phyloP scores from a whole-genome alignment of 2,888 invertebrate genomes.

The Eristalis arbustorum region DNA sequence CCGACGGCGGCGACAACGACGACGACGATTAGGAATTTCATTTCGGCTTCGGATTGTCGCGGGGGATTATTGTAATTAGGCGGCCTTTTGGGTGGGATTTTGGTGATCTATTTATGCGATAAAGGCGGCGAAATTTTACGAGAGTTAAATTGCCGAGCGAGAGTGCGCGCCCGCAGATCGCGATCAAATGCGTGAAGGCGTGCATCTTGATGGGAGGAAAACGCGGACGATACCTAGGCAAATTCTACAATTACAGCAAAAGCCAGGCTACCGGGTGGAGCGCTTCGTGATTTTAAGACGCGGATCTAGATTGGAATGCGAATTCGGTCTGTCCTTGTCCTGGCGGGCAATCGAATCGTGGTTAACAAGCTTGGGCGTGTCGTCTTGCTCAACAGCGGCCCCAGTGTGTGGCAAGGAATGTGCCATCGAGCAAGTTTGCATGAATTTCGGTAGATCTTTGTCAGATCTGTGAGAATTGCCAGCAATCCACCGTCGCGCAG shows the following conservation, averaged over 20 bases:
- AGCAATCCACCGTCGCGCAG: background rate
- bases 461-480: background rate
- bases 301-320: constrained; percentile 22
- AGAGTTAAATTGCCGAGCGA: constrained; percentile 24
- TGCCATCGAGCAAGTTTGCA: background rate
- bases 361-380: background rate
- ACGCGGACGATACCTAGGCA: constrained; percentile 26
- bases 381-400: background rate
- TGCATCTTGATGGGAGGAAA: constrained; percentile 68
- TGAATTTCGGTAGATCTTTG: background rate
- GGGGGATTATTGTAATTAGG: constrained; percentile 68
- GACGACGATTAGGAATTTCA: constrained; percentile 55
- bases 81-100: constrained; percentile 66
- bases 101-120: constrained; percentile 64
- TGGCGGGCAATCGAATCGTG: background rate
- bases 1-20: constrained; percentile 12
- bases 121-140: constrained; percentile 51
- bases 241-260: constrained; percentile 35
- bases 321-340: background rate
- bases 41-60: constrained; percentile 36
- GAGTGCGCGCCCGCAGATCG: constrained; percentile 28
- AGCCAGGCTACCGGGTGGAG: background rate
- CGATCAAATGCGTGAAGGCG: constrained; percentile 69
- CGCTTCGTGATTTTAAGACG: constrained; percentile 50
- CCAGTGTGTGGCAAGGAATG: background rate